Base-by-base conservation (phyloP, 2,888 invertebrate species). In the Drosophila mulleri region DNA sequence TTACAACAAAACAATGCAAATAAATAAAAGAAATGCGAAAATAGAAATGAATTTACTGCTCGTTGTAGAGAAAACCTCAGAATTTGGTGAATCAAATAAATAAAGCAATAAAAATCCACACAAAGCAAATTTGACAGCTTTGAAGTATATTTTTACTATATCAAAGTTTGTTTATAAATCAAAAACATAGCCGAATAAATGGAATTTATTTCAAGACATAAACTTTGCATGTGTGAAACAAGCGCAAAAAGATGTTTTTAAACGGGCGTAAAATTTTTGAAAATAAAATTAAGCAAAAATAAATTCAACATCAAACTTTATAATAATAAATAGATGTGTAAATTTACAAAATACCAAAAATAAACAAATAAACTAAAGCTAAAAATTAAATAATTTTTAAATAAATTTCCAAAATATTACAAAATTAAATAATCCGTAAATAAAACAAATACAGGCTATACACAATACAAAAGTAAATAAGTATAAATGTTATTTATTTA, bases 131-230 rank as follows among this genome's bases (percentile, higher is more conserved):
- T 20, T 56, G 42, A 56, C 42, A 44, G 57, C 57, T 57, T 57
- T 44, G 57, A 59, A 59, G 37, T 39, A 39, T 59, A 59, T 59
- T 47, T 59, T 37, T 23, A 59, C 48, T 32, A 2, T 48, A 48
- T 41, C 32, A 59, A 48, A 48, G 48, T 20, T 59, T 59, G 59
- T 48, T 59, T 48, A 59, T 48, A 48, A 48, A 59, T 59, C 48
- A 48, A 29, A 32, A 41, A 41, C 26, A 39, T 39, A 32, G 26
- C 26, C 16, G 18, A 47, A 18, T n/a, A 47, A 47, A 18, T 26
- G 9, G 42, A 14, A n/a, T 45, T 6, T 23, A 35, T 45, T 45
- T 35, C 5, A 23, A 47, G 35, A 41, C 20, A 11, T 20, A 18
- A 20, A 20, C 39, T 39, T 18, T 48, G 3, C 26, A 39, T 45